Conservation (phyloP, 2,888 invertebrate species). For the Cosmia trapezina region DNA sequence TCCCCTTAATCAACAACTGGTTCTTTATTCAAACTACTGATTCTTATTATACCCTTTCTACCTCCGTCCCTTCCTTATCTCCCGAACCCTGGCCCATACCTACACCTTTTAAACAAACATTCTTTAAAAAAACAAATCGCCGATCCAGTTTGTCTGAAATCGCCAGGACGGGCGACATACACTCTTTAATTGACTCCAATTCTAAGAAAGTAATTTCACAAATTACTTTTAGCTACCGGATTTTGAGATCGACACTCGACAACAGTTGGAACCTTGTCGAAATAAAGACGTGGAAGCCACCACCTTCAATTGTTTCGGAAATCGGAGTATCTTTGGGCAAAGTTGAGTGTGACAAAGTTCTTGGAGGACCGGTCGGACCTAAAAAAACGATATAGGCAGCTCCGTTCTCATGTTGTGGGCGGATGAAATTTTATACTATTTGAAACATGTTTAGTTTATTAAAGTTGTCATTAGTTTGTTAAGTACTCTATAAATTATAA, state of each 20-base stretch:
- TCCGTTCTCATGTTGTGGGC: conserved; percentile 75
- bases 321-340: conserved; percentile 28
- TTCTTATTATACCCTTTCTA: conserved; percentile 43
- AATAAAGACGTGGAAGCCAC: conserved; percentile 48
- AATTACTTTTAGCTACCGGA: conserved; percentile 90
- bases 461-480: conserved; percentile 60
- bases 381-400: conserved; percentile 74
- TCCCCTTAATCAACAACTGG: conserved; percentile 41
- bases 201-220: conserved; percentile 91
- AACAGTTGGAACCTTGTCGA: conserved; percentile 76
- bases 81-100: conserved; percentile 46
- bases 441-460: conserved; percentile 67
- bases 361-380: conserved; percentile 73
- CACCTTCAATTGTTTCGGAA: conserved; percentile 33
- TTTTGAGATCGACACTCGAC: conserved; percentile 83
- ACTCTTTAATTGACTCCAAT: conserved; percentile 87
- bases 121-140: conserved; percentile 65
- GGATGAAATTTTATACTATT: conserved; percentile 74
- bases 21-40: conserved; percentile 53
- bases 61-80: conserved; percentile 47
- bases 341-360: conserved; percentile 77
- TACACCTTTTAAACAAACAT: conserved; percentile 67
- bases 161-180: conserved; percentile 62
- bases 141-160: conserved; percentile 69
- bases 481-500: conserved; percentile 62